These are phyloP conservation scores for Nicator chloris DNA, from an alignment of 2,113 vertebrate genomes.

Conservation along the genomic window DNA sequence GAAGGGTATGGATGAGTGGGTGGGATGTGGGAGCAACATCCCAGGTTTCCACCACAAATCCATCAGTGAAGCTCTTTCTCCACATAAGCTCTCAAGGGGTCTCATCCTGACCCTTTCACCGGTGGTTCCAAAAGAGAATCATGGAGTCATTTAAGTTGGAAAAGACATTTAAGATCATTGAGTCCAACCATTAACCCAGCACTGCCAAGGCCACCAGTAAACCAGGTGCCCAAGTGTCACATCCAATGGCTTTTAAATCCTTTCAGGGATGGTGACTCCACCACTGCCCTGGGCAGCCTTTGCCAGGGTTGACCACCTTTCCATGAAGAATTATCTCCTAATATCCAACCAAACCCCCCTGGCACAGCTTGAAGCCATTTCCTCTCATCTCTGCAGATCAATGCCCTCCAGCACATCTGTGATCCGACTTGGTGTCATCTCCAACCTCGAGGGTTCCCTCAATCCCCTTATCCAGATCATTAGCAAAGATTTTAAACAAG, in stretches of 20 bases:
- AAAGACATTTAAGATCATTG: not conserved
- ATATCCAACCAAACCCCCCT: not conserved
- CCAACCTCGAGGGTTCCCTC: not conserved
- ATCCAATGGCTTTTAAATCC: not conserved
- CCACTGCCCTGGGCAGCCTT: not conserved
- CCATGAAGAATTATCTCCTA: not conserved
- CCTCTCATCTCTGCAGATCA: not conserved
- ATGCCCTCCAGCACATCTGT: not conserved
- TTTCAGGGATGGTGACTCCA: not conserved
- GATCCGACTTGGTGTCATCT: not conserved
- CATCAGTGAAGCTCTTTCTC: not conserved
- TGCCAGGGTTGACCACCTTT: not conserved
- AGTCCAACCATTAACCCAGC: not conserved
- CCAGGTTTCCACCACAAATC: not conserved
- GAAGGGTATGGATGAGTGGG: fast-evolving
- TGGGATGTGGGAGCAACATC: not conserved
- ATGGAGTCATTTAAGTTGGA: not conserved
- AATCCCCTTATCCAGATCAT: not conserved
- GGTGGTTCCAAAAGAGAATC: not conserved
- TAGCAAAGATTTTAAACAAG: too few relatives aligned
- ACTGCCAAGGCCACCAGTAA: not conserved
- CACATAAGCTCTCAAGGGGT: not conserved
- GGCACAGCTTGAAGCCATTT: not conserved
- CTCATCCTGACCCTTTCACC: not conserved
- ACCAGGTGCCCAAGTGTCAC: not conserved